Percentiles rank a stretch among this genome's conserved stretches.
Evolutionary conservation across 1,140 invertebrate genomes (phyloP).

Genomic region (Drosophila busckii): DNA sequence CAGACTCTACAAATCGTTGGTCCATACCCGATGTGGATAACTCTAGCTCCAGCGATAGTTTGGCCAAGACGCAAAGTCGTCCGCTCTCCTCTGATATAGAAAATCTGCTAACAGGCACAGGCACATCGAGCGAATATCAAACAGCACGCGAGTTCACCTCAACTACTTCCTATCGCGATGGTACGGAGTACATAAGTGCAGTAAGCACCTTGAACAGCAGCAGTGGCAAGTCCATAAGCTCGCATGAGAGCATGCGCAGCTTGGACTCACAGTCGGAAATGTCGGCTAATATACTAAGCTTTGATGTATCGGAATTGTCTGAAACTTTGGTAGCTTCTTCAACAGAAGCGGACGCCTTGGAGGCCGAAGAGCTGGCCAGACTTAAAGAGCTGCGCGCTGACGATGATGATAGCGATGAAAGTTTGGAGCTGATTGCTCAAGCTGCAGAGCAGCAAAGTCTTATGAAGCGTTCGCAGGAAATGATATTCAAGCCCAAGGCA

Average conservation of each 20-base stretch:
- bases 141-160: conserved; percentile 89
- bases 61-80: conserved; percentile 89
- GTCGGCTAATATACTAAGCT: conserved; percentile 91
- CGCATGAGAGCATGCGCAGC: conserved; percentile 92
- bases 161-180: conserved; percentile 80
- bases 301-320: conserved; percentile 93
- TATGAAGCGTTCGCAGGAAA: conserved; percentile 93
- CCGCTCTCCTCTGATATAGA: conserved; percentile 94
- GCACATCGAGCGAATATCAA: conserved; percentile 91
- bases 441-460: conserved; percentile 81
- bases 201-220: conserved; percentile 81
- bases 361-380: conserved; percentile 59
- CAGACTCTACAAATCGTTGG: conserved; percentile 81
- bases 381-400: conserved; percentile 56
- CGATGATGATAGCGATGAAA: conserved; percentile 72
- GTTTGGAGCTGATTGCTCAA: conserved; percentile 45
- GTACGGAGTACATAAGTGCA: conserved; percentile 91
- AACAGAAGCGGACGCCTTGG: conserved; percentile 79
- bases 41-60: conserved; percentile 92
- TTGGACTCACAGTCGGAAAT: conserved; percentile 93
- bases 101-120: conserved; percentile 80
- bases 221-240: conserved; percentile 84
- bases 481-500: conserved; percentile 89
- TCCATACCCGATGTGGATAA: conserved; percentile 86
- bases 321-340: conserved; percentile 93